These are phyloP conservation scores for Bettongia penicillata DNA, from an alignment of 2,113 vertebrate genomes.

Conservation along the genomic window DNA sequence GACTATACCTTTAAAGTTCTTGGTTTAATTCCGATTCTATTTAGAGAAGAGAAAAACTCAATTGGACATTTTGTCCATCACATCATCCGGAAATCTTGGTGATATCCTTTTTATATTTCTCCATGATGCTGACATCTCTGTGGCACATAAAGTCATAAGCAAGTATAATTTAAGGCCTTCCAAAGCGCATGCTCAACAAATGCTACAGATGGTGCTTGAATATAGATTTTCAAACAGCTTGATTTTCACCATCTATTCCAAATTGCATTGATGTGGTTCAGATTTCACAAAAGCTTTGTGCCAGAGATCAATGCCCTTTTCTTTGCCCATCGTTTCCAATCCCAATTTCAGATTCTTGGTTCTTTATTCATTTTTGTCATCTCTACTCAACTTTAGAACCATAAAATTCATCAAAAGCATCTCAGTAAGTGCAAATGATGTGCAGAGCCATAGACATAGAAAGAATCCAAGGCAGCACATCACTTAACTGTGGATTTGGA, in stretches of 20 bases:
- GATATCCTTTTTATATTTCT: neutral
- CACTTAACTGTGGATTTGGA: slow-evolving; percentile 37
- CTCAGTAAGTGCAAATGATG: slow-evolving; percentile 45
- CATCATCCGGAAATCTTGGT: slow-evolving; percentile 36
- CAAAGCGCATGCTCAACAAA: neutral
- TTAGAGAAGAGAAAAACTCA: slow-evolving; percentile 34
- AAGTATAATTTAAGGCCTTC: neutral
- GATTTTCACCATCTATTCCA: slow-evolving; percentile 11
- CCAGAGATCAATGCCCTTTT: neutral
- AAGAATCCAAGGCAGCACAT: slow-evolving; percentile 1
- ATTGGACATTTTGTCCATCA: slow-evolving; percentile 17
- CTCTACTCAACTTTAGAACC: neutral
- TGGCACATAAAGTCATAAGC: neutral
- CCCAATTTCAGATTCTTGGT: neutral
- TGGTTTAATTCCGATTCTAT: slow-evolving; percentile 56
- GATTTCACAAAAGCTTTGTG: slow-evolving; percentile 22
- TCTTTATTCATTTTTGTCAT: slow-evolving; percentile 15
- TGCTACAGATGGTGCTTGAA: neutral
- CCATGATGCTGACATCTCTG: neutral
- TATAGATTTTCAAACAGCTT: slow-evolving; percentile 33
- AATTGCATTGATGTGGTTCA: slow-evolving; percentile 16
- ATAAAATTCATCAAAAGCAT: slow-evolving; percentile 44
- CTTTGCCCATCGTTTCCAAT: neutral
- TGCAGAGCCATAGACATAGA: slow-evolving; percentile 12
- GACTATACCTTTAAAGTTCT: slow-evolving; percentile 23